phyloP scores from a whole-genome alignment of 1,140 invertebrate genomes.

The Nylanderia fulva region DNA sequence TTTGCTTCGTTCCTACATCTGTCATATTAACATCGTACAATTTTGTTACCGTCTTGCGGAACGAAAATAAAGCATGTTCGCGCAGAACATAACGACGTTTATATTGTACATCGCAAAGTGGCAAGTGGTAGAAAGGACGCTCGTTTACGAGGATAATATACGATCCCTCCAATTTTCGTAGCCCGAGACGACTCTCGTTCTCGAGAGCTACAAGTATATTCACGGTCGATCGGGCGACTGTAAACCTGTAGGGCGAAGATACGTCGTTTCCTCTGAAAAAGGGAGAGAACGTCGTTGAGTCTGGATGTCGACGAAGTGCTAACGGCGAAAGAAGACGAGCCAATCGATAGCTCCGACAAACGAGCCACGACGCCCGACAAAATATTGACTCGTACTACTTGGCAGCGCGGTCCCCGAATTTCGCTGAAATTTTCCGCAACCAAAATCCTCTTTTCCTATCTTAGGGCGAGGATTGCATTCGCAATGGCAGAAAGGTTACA shows the following conservation, averaged over 20 bases:
- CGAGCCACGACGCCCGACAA: conserved; percentile 64
- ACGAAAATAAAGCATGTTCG: conserved; percentile 12
- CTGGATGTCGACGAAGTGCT: conserved; percentile 36
- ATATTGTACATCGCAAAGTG: conserved; percentile 41
- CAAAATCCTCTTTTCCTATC: neutral
- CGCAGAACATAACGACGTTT: neutral
- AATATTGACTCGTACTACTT: conserved; percentile 62
- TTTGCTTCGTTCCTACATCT: neutral
- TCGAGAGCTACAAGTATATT: conserved; percentile 47
- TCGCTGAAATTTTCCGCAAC: conserved; percentile 24
- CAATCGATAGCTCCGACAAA: conserved; percentile 67
- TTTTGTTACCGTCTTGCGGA: neutral
- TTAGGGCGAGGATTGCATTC: conserved; percentile 8
- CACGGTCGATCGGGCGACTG: conserved; percentile 48
- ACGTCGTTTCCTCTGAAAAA: conserved; percentile 38
- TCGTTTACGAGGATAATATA: conserved; percentile 58
- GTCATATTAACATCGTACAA: neutral
- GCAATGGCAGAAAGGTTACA: neutral
- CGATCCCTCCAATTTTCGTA: conserved; percentile 65
- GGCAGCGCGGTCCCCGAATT: conserved; percentile 30
- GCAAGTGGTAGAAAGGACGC: neutral
- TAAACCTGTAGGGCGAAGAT: conserved; percentile 30
- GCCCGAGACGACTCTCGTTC: conserved; percentile 61
- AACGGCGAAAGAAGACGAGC: conserved; percentile 56
- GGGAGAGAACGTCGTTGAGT: conserved; percentile 26